Percentiles rank a stretch among this genome's conserved stretches.
These are phyloP conservation scores for Sebastes nivosus DNA, from an alignment of 2,797 vertebrate species.

Conservation along the genomic window DNA sequence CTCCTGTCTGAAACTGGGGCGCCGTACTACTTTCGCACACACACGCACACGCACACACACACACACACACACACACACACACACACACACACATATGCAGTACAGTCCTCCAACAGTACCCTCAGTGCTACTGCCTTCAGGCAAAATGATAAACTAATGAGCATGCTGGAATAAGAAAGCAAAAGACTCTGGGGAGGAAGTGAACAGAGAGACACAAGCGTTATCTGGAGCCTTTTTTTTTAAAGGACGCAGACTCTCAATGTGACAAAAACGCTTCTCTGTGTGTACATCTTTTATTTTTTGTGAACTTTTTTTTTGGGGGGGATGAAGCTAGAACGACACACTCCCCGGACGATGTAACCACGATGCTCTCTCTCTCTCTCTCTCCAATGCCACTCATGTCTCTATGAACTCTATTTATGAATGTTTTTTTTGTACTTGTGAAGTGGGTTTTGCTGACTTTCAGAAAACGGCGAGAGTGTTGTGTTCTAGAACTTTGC, in stretches of 20 bases:
- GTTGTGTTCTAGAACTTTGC: conserved; percentile 37
- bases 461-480: conserved; percentile 50
- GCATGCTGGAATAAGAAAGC: conserved; percentile 61
- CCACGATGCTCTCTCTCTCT: conserved; percentile 48
- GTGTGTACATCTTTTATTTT: conserved; percentile 40
- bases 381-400: conserved; percentile 71
- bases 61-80: conserved; percentile 4
- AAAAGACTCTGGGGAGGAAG: conserved; percentile 56
- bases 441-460: conserved; percentile 73
- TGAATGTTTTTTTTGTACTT: conserved; percentile 74
- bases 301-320: not conserved
- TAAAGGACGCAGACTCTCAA: conserved; percentile 41
- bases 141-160: conserved; percentile 60
- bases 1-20: conserved; percentile 54
- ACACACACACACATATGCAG: conserved; percentile 5
- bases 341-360: conserved; percentile 44
- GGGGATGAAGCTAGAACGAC: conserved; percentile 52
- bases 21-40: conserved; percentile 56
- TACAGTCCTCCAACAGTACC: conserved; percentile 33
- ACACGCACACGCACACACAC: not conserved
- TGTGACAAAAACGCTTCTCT: conserved; percentile 48
- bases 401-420: conserved; percentile 83
- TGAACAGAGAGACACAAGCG: conserved; percentile 47
- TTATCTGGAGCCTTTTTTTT: conserved; percentile 47
- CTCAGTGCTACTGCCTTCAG: conserved; percentile 55